Conservation (phyloP, 2,113 vertebrate species). For the Syngnathus typhle region DNA sequence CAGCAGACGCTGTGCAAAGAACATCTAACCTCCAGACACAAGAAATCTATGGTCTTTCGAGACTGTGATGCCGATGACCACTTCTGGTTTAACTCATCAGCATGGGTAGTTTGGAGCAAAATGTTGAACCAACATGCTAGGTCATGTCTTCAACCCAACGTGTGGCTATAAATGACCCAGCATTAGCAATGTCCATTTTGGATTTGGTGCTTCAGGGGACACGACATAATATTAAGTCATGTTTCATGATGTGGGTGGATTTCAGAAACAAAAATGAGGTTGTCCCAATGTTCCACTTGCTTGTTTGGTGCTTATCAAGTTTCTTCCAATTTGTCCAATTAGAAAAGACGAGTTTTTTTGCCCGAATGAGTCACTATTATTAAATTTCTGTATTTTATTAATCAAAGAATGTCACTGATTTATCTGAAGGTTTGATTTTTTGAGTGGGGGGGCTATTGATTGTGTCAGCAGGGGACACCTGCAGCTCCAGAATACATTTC, state of each 20-base stretch:
- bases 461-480: constrained; percentile 71
- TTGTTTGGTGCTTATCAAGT: constrained; percentile 46
- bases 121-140: too few relatives aligned
- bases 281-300: constrained; percentile 69
- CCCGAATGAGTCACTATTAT: background rate
- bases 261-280: constrained; percentile 58
- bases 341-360: background rate
- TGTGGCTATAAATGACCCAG: too few relatives aligned
- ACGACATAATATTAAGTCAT: constrained; percentile 71
- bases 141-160: too few relatives aligned
- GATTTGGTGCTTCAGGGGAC: constrained; percentile 59
- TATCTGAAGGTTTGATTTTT: background rate
- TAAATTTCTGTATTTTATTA: constrained; percentile 32
- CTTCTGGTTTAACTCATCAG: too few relatives aligned
- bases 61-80: too few relatives aligned
- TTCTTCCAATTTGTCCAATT: background rate
- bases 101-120: too few relatives aligned
- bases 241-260: constrained; percentile 76
- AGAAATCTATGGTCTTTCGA: too few relatives aligned
- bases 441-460: constrained; percentile 60
- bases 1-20: too few relatives aligned
- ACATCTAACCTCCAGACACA: too few relatives aligned
- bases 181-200: too few relatives aligned
- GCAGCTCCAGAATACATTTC: constrained; percentile 75
- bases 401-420: constrained; percentile 17